Conservation (phyloP, 2,113 vertebrate species). For the Muntiacus reevesi region DNA sequence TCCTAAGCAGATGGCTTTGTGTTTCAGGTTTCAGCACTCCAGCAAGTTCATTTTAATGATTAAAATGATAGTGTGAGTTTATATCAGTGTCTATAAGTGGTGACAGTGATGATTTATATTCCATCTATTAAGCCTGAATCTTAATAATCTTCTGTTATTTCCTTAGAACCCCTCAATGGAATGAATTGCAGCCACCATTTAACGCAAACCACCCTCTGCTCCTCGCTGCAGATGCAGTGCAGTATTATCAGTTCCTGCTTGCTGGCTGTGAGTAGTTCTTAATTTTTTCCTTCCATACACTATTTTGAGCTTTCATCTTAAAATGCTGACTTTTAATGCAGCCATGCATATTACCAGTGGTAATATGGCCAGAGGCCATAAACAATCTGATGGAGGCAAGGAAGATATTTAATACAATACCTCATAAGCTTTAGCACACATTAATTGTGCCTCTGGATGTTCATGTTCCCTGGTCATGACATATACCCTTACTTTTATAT, state of each 20-base stretch:
- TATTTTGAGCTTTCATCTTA: not conserved
- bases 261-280: constrained; percentile 88
- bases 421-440: not conserved
- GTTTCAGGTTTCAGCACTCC: constrained; percentile 70
- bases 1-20: constrained; percentile 66
- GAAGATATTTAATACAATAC: not conserved
- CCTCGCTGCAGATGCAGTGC: constrained; percentile 94
- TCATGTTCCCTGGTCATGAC: not conserved
- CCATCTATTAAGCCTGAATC: constrained; percentile 79
- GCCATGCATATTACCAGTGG: not conserved
- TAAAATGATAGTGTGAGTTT: constrained; percentile 64
- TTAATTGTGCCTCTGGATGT: not conserved
- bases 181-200: constrained; percentile 97
- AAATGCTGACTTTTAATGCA: constrained; percentile 30
- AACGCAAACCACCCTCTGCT: constrained; percentile 95
- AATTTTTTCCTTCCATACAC: constrained; percentile 27
- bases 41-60: constrained; percentile 81
- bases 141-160: constrained; percentile 82
- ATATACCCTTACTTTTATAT: not conserved
- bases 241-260: constrained; percentile 94
- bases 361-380: not conserved
- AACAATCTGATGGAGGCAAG: not conserved
- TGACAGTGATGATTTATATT: constrained; percentile 81
- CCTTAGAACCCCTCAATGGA: constrained; percentile 97
- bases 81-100: constrained; percentile 61